A percentile compares a stretch with the other conserved stretches of the same genome.
These are phyloP conservation scores for Zosterops japonicus DNA, from an alignment of 2,113 vertebrate species.

Conservation along the genomic window DNA sequence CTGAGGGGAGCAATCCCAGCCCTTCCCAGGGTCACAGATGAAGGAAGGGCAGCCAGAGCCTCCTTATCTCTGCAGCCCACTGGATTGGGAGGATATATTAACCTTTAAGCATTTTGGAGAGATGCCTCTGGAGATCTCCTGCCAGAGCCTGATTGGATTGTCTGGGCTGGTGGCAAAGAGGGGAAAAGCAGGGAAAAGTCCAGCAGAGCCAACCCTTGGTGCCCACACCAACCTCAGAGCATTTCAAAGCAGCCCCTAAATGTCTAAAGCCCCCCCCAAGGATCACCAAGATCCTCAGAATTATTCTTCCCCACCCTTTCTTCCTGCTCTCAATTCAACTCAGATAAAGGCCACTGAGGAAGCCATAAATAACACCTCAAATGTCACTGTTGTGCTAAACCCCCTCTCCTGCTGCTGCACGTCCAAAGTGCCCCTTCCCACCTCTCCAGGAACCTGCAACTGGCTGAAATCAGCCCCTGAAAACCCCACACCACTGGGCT, in stretches of 20 bases:
- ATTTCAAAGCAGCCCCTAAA: not conserved
- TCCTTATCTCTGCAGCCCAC: constrained; percentile 38
- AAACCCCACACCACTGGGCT: rapidly evolving
- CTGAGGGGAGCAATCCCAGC: not conserved
- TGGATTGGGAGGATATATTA: constrained; percentile 33
- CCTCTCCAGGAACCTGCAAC: not conserved
- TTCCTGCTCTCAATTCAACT: not conserved
- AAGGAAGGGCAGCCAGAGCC: constrained; percentile 1
- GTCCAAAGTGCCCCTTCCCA: not conserved
- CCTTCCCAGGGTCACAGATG: not conserved
- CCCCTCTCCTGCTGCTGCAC: not conserved
- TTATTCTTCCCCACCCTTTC: not conserved
- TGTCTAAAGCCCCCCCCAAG: not conserved
- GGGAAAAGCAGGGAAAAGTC: not conserved
- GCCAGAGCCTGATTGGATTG: constrained; percentile 26
- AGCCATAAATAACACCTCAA: not conserved
- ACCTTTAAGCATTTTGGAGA: constrained; percentile 50
- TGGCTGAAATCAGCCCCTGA: not conserved
- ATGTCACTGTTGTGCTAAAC: not conserved
- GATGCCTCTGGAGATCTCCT: not conserved
- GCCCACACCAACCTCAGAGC: not conserved
- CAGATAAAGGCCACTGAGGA: not conserved
- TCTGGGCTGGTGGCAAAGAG: not conserved
- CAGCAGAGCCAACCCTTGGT: not conserved
- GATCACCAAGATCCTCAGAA: not conserved